Conservation (phyloP, 64 coral and sea anemone species). For the Platygyra sinensis region DNA sequence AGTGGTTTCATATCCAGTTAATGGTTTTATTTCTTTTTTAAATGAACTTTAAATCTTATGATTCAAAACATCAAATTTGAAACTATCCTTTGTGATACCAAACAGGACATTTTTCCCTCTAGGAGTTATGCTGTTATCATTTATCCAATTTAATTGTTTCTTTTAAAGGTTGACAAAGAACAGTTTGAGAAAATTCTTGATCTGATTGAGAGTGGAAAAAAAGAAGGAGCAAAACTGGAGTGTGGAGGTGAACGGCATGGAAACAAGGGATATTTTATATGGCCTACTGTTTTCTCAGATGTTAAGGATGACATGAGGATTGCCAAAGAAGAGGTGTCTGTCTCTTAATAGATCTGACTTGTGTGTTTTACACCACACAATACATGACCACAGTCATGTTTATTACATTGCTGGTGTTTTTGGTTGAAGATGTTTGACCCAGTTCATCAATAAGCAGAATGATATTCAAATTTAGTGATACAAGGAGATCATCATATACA, state of each 20-base stretch:
- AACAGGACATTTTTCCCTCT: too few species aligned
- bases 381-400: too few species aligned
- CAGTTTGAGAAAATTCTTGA: slow-evolving; percentile 90
- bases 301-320: slow-evolving; percentile 91
- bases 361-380: too few species aligned
- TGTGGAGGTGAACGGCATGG: slow-evolving; percentile 83
- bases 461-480: slow-evolving; percentile 21
- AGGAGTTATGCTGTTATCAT: too few species aligned
- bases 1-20: too few species aligned
- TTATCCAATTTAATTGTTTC: neutral
- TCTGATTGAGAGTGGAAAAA: slow-evolving; percentile 92
- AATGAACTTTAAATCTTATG: too few species aligned
- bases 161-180: slow-evolving; percentile 75
- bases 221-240: slow-evolving; percentile 83
- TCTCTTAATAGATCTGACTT: neutral
- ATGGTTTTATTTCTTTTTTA: too few species aligned
- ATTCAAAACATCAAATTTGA: too few species aligned
- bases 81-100: too few species aligned
- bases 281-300: slow-evolving; percentile 89
- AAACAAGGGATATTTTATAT: slow-evolving; percentile 84
- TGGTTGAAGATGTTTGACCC: too few species aligned
- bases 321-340: slow-evolving; percentile 88
- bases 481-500: slow-evolving; percentile 66
- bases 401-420: too few species aligned
- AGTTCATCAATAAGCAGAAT: too few species aligned